phyloP scores from a whole-genome alignment of 2,797 vertebrate genomes.

The Muraenolepis orangiensis region DNA sequence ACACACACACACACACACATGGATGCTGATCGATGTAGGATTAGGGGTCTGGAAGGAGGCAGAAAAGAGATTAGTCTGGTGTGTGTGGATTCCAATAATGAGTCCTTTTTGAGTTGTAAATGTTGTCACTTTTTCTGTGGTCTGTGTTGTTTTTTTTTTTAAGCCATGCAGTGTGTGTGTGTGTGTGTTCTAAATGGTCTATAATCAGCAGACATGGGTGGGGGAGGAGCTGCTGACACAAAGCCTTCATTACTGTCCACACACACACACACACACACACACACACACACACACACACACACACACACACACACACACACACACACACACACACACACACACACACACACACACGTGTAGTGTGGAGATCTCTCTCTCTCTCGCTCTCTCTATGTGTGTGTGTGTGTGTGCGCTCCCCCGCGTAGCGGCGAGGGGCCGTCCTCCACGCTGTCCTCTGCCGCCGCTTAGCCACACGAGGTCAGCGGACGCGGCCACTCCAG shows the following conservation, averaged over 20 bases:
- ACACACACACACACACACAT: slow-evolving; percentile 54
- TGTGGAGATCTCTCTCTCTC: neutral
- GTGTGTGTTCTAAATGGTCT: slow-evolving; percentile 51
- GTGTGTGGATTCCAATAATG: slow-evolving; percentile 10
- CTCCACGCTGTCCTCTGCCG: neutral
- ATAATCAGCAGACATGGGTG: slow-evolving; percentile 65
- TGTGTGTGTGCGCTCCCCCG: too few species aligned
- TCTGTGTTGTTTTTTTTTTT: slow-evolving; percentile 21
- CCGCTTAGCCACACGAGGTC: neutral
- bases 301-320: neutral
- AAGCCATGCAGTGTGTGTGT: slow-evolving; percentile 29
- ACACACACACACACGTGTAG: neutral
- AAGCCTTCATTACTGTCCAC: slow-evolving; percentile 74
- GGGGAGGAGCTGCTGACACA: slow-evolving; percentile 66
- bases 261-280: slow-evolving; percentile 22
- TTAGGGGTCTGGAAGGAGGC: slow-evolving; percentile 69
- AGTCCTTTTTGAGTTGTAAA: neutral
- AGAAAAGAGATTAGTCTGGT: slow-evolving; percentile 62
- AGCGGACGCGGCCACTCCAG: neutral
- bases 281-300: too few species aligned
- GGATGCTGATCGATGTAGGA: slow-evolving; percentile 68
- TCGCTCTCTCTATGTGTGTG: too few species aligned
- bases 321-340: too few species aligned
- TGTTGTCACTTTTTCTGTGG: neutral
- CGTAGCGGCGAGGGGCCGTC: too few species aligned